Conservation (phyloP, 2,113 vertebrate genomes). For the Passer domesticus region DNA sequence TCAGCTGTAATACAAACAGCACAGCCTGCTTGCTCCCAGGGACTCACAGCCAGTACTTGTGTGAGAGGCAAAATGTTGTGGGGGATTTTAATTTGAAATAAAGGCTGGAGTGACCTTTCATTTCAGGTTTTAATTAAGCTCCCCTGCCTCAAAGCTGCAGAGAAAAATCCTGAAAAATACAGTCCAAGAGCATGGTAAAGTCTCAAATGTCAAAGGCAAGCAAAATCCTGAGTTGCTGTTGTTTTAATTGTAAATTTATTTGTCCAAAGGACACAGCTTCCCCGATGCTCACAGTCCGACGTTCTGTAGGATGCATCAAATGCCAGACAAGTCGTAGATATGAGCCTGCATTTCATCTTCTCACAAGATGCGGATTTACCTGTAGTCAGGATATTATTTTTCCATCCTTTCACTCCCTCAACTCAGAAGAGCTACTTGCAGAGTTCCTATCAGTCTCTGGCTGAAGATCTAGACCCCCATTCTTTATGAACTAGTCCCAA, state of each 20-base stretch:
- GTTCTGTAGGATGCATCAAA: neutral
- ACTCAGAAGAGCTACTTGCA: neutral
- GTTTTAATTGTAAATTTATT: neutral
- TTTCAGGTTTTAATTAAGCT: neutral
- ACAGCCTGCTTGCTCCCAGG: neutral
- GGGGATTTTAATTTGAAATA: neutral
- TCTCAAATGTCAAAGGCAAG: neutral
- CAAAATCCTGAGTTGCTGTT: neutral
- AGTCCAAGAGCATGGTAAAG: neutral
- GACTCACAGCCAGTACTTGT: neutral
- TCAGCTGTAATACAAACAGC: neutral
- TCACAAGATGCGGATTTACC: neutral
- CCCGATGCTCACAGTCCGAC: neutral
- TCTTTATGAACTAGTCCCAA: neutral
- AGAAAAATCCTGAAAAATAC: neutral
- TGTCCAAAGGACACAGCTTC: neutral
- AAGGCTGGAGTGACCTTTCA: neutral
- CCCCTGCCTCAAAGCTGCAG: neutral
- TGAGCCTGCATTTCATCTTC: neutral
- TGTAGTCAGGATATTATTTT: neutral
- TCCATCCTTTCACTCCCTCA: neutral
- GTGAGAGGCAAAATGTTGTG: neutral
- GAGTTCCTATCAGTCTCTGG: neutral
- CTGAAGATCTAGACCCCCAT: neutral
- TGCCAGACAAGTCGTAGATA: fast-evolving